Evolutionary conservation across 2,113 vertebrate genomes (phyloP), one percentile per base, ranked within the genome.

Genomic region (Lophochroa leadbeateri): DNA sequence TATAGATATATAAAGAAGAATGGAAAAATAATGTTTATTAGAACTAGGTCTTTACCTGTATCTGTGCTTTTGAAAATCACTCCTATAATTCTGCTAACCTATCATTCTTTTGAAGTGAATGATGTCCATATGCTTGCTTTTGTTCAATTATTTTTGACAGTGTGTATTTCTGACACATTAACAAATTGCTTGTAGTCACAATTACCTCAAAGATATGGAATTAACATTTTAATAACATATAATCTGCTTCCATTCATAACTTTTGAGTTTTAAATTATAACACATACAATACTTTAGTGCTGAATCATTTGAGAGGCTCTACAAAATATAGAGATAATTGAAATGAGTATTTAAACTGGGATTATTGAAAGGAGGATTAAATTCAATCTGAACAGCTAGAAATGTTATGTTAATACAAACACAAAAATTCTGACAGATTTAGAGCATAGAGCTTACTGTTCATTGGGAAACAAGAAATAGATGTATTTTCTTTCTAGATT

Each of bases 181-280:
- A 85, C 82, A 49, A 61, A 52, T 96, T 94, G 39, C 67, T 90
- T 92, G 65, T 94, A 92, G 88, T 85, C 39, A 44, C 44, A 86
- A 92, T 94, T 90, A 94, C 87, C 89, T 97, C 76, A 82, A 89
- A 96, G 94, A 79, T 58, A 57, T 79, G 53, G 77, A 94, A 96
- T 97, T 96, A 95, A 95, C 93, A 93, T 95, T 95, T 96, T 95
- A 96, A 96, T 94, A 96, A 96, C 88, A 95, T 95, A 87, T 97
- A 96, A 96, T 93, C 91, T 94, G 85, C 44, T 96, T 95, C 47
- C 83, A 94, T 92, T 96, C 82, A 93, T 88, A 94, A 95, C 65
- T 96, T 82, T 14, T 25, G 52, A 75, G 76, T 89, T 94, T 94
- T 90, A 94, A 94, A 94, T 96, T 95, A 64, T 90, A 94, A 74